A percentile compares a stretch with the other conserved stretches of the same genome.
phyloP scores from a whole-genome alignment of 2,113 vertebrate genomes.

The Clupea harengus region DNA sequence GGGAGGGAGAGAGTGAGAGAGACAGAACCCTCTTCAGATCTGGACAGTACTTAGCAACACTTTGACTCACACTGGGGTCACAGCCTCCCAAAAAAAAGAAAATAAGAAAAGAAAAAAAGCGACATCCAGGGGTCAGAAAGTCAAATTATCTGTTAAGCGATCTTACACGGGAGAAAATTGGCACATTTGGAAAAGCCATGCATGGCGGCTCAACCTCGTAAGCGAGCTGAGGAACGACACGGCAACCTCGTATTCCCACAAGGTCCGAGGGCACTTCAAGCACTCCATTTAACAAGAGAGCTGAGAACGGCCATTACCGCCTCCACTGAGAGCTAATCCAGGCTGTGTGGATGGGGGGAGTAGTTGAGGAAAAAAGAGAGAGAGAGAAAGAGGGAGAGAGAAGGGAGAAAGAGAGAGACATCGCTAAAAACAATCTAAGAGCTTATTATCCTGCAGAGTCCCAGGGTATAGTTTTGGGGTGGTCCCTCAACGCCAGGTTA shows the following conservation, averaged over 20 bases:
- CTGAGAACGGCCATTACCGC: slow-evolving; percentile 36
- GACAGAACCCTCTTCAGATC: background rate
- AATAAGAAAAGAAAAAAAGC: background rate
- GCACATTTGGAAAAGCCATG: background rate
- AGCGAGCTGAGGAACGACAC: background rate
- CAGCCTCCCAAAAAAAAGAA: too few species aligned
- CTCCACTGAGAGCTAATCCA: slow-evolving; percentile 24
- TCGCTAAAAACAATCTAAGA: slow-evolving; percentile 64
- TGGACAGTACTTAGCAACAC: background rate
- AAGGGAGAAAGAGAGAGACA: slow-evolving; percentile 51
- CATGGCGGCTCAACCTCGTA: background rate
- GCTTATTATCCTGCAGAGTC: slow-evolving; percentile 71
- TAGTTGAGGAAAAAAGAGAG: background rate
- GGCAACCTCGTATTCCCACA: background rate
- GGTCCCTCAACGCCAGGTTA: slow-evolving; percentile 46
- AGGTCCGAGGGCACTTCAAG: slow-evolving; percentile 38
- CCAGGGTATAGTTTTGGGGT: slow-evolving; percentile 51
- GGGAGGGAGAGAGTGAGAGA: background rate
- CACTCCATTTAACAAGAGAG: slow-evolving; percentile 31
- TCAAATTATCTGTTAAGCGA: slow-evolving; percentile 7
- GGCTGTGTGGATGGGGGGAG: background rate
- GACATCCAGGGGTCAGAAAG: background rate
- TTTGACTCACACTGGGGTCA: background rate
- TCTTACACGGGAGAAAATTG: background rate
- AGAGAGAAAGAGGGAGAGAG: background rate